Base-by-base conservation (phyloP, 2,797 vertebrate species). In the Acanthopagrus latus region DNA sequence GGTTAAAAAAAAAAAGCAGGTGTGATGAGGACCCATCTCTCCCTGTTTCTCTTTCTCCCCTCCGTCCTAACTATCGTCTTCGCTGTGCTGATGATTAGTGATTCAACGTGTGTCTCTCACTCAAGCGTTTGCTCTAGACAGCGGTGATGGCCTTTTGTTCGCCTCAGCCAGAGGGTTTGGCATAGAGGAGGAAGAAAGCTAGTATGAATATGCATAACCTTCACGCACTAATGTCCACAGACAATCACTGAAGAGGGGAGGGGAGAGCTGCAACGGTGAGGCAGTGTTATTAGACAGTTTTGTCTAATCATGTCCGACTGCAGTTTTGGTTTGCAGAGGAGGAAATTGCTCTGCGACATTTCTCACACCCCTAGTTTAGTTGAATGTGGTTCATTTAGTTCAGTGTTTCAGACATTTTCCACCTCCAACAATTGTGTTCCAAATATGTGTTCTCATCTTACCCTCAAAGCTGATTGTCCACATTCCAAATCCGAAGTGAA, bases 191-290 rank as follows among this genome's bases (percentile, higher is more conserved):
- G 59, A 81, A 88, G 81, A 74, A 71, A 44, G 83, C 81, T 44
- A 18, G 80, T 70, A 88, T 89, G 90, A 91, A 92, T 91, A 92
- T 91, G 86, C 88, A 91, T 91, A 86, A 92, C 88, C 89, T 93
- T 94, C 89, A 93, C 75, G 79, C 86, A 11, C 88, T 87, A 87
- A 82, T 88, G 77, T 90, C 84, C 89, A 76, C 78, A 86, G 88
- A 92, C 87, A 89, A 88, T 88, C 59, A 64, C 23, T 7, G 58
- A 76, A 20, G 56, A 86, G 70, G 59, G 68, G 81, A 59, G 60
- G 84, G 69, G 64, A 76, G 70, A 54, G 25, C 44, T 38, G 70
- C 58, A 13, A 5, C 0, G 50, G 55, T 23, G 70, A 63, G 38
- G 70, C 41, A 16, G 51, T 64, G 76, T 80, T 82, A 78, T 38